Evolutionary conservation across 2,888 invertebrate genomes (phyloP).

Genomic region (Aproaerema taeniolella): DNA sequence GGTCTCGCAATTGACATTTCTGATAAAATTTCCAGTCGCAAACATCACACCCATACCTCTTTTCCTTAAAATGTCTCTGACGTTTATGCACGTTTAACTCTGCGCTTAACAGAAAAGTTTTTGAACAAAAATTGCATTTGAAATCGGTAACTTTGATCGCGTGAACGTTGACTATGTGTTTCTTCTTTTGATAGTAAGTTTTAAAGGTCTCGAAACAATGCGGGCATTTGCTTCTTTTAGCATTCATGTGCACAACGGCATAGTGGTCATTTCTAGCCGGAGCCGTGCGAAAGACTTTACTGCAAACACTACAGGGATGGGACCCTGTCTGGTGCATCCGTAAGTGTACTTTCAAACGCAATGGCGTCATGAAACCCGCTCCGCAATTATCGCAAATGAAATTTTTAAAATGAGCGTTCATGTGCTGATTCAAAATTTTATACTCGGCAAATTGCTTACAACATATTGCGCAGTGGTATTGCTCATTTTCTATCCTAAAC

Average conservation of each 20-base stretch:
- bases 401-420: slow-evolving; percentile 37
- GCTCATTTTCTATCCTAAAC: slow-evolving; percentile 1
- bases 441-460: slow-evolving; percentile 8
- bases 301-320: slow-evolving; percentile 5
- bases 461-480: background rate
- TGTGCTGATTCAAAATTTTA: slow-evolving; percentile 25
- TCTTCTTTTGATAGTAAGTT: slow-evolving; percentile 32
- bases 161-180: slow-evolving; percentile 31
- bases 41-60: slow-evolving; percentile 14
- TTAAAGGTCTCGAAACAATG: slow-evolving; percentile 30
- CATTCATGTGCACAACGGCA: slow-evolving; percentile 26
- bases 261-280: background rate
- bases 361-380: slow-evolving; percentile 32
- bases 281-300: background rate
- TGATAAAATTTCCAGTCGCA: slow-evolving; percentile 15
- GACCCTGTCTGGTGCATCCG: slow-evolving; percentile 25
- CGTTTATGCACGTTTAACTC: slow-evolving; percentile 16
- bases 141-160: slow-evolving; percentile 26
- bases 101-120: slow-evolving; percentile 14
- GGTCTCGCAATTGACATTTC: slow-evolving; percentile 11
- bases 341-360: slow-evolving; percentile 28
- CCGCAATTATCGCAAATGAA: slow-evolving; percentile 38
- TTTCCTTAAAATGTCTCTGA: slow-evolving; percentile 11
- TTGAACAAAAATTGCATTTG: slow-evolving; percentile 28
- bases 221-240: slow-evolving; percentile 30